phyloP scores from a whole-genome alignment of 2,113 vertebrate genomes.

The Albula goreensis region DNA sequence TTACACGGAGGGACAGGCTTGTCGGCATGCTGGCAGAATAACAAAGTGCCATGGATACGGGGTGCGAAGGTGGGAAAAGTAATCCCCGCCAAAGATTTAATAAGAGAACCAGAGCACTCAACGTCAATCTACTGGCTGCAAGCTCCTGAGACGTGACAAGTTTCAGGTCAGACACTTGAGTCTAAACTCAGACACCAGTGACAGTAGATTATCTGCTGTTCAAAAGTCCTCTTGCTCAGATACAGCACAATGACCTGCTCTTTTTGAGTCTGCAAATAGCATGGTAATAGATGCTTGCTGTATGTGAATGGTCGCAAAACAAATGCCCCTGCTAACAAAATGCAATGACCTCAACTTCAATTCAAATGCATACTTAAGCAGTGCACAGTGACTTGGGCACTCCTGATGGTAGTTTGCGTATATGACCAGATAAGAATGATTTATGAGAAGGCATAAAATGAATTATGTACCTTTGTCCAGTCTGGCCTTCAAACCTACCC shows the following conservation, averaged over 20 bases:
- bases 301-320: not conserved
- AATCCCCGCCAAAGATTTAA: not conserved
- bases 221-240: not conserved
- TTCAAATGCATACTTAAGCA: not conserved
- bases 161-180: not conserved
- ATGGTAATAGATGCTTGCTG: not conserved
- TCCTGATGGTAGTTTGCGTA: not conserved
- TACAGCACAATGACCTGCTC: not conserved
- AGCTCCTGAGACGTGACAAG: not conserved
- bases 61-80: not conserved
- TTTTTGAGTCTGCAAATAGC: not conserved
- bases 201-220: not conserved
- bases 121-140: not conserved
- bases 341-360: not conserved
- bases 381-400: not conserved
- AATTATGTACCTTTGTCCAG: not conserved
- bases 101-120: not conserved
- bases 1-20: not conserved
- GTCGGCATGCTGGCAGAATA: not conserved
- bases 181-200: not conserved
- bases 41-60: not conserved
- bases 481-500: constrained; percentile 14
- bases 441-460: not conserved
- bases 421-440: not conserved
- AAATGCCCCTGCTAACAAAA: not conserved